Base-by-base conservation (phyloP, 92 coral and sea anemone species). In the Hydrozoanthus gracilis region DNA sequence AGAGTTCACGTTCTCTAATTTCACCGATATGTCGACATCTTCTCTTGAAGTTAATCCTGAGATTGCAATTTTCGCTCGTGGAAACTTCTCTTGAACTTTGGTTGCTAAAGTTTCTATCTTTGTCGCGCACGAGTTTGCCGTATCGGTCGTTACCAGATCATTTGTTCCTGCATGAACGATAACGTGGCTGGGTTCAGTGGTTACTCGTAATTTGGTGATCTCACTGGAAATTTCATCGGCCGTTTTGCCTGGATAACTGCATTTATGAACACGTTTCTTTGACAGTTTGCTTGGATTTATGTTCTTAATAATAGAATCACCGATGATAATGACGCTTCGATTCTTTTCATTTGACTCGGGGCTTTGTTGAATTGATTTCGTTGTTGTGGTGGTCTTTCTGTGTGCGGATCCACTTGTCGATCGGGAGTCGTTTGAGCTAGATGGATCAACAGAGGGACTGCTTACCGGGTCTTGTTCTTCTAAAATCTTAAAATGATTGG, bases 261-360 rank as follows among this genome's bases (percentile, higher is more conserved):
- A 71, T 75, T 86, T 90, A 18, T 78, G 75, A 10, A 90, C 88
- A 18, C 79, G 68, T 83, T 82, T 90, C 71, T 72, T 71, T 14
- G 87, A 71, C 14, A 89, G 90, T 16, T 67, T 73, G 71, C 82
- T 69, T 71, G 90, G 87, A 71, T 86, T 61, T 87, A 90, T 80
- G 86, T 86, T 65, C 80, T 89, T 89, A 47, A 89, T 86, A 44
- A 89, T 86, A 27, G 90, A 86, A 64, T 90, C 90, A 15, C 84
- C 90, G 13, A 87, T 90, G 9, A 79, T 3, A 51, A 20, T 74
- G 35, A 74, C 11, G 45, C 61, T 49, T 8, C 77, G 15, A 39
- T 72, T 72, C 16, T 10, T 72, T 74, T 13, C 61, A 48, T 47
- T 74, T 74, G 79, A 74, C 35, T 49, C 49, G 39, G 73, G 79